A percentile compares a stretch with the other conserved stretches of the same genome.
Evolutionary conservation across 2,113 vertebrate species (phyloP).

Genomic region (Nipponia nippon): DNA sequence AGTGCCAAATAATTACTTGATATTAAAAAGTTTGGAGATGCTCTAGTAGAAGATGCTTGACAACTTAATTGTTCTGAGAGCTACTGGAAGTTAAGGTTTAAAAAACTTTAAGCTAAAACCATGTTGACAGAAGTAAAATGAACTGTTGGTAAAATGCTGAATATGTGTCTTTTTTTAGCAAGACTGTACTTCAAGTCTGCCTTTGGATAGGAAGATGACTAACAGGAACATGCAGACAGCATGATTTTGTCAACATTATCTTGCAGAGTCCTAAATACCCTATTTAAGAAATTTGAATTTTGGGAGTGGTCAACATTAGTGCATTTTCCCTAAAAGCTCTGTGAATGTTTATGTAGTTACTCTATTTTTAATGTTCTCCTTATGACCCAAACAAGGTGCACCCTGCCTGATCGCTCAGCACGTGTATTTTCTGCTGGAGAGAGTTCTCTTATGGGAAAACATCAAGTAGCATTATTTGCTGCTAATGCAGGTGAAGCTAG

Average conservation of each 20-base stretch:
- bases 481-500: not conserved
- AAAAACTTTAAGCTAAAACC: not conserved
- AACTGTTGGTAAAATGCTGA: not conserved
- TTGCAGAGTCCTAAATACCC: not conserved
- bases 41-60: slow-evolving; percentile 26
- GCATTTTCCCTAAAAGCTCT: fast-evolving
- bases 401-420: not conserved
- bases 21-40: slow-evolving; percentile 61
- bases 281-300: not conserved
- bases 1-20: slow-evolving; percentile 63
- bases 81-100: slow-evolving; percentile 11
- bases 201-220: not conserved
- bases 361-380: not conserved
- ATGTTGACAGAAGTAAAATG: not conserved
- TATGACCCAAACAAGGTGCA: not conserved
- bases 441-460: not conserved
- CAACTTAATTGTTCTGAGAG: slow-evolving; percentile 60
- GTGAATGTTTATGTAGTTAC: fast-evolving
- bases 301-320: fast-evolving
- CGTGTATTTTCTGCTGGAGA: not conserved
- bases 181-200: not conserved
- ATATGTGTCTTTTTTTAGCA: not conserved
- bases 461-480: not conserved
- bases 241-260: fast-evolving
- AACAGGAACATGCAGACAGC: not conserved